Conservation (phyloP, 2,888 invertebrate genomes). For the Biston betularia region DNA sequence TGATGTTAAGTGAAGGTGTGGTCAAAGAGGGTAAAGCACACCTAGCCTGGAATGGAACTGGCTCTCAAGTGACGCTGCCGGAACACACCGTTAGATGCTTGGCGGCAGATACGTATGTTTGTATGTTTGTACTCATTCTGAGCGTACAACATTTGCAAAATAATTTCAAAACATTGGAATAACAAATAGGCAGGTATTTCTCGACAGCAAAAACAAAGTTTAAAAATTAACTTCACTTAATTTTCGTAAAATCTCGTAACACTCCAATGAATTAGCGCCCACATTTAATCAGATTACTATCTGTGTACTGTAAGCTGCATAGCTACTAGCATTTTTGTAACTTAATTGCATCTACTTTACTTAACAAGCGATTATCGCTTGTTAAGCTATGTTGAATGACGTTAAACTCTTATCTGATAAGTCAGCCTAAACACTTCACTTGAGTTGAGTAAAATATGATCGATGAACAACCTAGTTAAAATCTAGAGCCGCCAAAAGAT, state of each 20-base stretch:
- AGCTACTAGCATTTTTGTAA: conserved; percentile 29
- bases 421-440: conserved; percentile 25
- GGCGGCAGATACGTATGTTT: no score
- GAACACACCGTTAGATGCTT: no score
- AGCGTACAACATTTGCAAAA: neutral
- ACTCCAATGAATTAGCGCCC: conserved; percentile 28
- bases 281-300: conserved; percentile 35
- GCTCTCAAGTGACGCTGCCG: no score
- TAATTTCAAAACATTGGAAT: neutral
- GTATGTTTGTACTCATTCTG: neutral
- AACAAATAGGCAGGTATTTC: neutral
- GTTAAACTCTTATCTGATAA: conserved; percentile 28
- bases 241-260: conserved; percentile 30
- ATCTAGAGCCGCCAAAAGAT: conserved; percentile 26
- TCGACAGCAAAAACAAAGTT: neutral
- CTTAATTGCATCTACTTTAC: conserved; percentile 38
- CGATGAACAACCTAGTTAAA: conserved; percentile 23
- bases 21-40: no score
- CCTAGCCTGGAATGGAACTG: no score
- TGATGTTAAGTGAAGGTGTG: no score
- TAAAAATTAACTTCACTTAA: conserved; percentile 1
- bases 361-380: conserved; percentile 35
- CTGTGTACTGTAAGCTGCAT: conserved; percentile 28
- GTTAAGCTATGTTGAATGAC: conserved; percentile 19
- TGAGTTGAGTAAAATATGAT: conserved; percentile 23